Base-by-base conservation (phyloP, 2,113 vertebrate species). In the Tamias sibiricus region DNA sequence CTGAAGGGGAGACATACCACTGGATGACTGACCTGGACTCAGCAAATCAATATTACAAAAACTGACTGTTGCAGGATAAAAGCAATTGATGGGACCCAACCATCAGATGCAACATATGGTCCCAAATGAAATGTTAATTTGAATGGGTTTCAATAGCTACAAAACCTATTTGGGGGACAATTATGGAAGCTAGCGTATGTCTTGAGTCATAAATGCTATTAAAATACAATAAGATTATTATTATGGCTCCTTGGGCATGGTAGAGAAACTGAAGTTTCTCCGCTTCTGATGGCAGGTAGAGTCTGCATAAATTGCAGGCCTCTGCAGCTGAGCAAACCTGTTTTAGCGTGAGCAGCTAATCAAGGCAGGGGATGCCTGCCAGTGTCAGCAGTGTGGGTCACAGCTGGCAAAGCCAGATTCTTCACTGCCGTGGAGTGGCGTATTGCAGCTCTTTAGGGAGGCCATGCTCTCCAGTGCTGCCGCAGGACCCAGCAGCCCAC, bases 151-250 rank as follows among this genome's bases (percentile, higher is more conserved):
- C 30, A 76, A 71, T 64, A 77, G 6, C 8, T 44, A 69, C 4
- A 35, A n/a, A n/a, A 76, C 40, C 28, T 9, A 59, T 52, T 71
- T 83, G 8, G 90, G n/a, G 35, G 44, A 84, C 19, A 57, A 32
- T 77, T 62, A 47, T 42, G 17, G 42, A 84, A 77, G 71, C 6
- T 82, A n/a, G 30, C 71, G 69, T 77, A 84, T 79, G 71, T 4
- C 32, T 76, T 93, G 72, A 24, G 11, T 85, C 37, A 79, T 54
- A 68, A 57, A 26, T 47, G 69, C 59, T 77, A 28, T 26, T 93
- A 93, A 92, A 83, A 35, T 28, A 62, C 59, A 90, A 32, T 89
- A 74, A 91, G 54, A 82, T 37, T 35, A 85, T 72, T 44, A 57
- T 57, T 49, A 42, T 59, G 66, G 1, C 8, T 71, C 32, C 4